Percentiles rank a stretch among this genome's conserved stretches.
Evolutionary conservation across 2,888 invertebrate species (phyloP).

Genomic region (Eupithecia centaureata): DNA sequence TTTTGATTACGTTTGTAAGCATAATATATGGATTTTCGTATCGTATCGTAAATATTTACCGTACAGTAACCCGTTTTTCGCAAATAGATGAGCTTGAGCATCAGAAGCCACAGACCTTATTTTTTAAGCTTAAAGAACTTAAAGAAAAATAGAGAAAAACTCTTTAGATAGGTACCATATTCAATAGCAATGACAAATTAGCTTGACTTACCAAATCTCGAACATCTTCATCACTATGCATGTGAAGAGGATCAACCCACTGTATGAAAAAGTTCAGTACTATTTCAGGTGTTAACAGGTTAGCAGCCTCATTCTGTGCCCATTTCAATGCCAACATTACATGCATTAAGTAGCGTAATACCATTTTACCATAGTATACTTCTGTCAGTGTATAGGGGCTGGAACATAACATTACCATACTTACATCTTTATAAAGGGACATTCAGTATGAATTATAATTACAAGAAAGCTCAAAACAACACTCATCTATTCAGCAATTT

Average conservation of each 20-base stretch:
- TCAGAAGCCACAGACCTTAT: too few species aligned
- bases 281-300: conserved; percentile 55
- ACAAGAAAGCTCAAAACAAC: neutral
- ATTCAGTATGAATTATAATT: neutral
- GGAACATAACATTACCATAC: conserved; percentile 35
- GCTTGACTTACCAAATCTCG: conserved; percentile 51
- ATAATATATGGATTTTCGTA: too few species aligned
- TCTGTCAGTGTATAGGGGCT: conserved; percentile 66
- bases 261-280: conserved; percentile 67
- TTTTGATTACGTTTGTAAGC: too few species aligned
- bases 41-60: too few species aligned
- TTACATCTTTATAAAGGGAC: neutral
- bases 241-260: conserved; percentile 62
- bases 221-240: conserved; percentile 57
- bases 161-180: too few species aligned
- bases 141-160: too few species aligned
- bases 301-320: conserved; percentile 49
- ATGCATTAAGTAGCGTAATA: conserved; percentile 61
- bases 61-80: too few species aligned
- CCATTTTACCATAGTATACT: conserved; percentile 62
- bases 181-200: too few species aligned
- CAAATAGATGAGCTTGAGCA: too few species aligned
- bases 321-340: conserved; percentile 62
- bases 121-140: too few species aligned
- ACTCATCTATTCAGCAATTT: neutral